Base-by-base conservation (phyloP, 2,113 vertebrate genomes). In the Hemiscyllium ocellatum region DNA sequence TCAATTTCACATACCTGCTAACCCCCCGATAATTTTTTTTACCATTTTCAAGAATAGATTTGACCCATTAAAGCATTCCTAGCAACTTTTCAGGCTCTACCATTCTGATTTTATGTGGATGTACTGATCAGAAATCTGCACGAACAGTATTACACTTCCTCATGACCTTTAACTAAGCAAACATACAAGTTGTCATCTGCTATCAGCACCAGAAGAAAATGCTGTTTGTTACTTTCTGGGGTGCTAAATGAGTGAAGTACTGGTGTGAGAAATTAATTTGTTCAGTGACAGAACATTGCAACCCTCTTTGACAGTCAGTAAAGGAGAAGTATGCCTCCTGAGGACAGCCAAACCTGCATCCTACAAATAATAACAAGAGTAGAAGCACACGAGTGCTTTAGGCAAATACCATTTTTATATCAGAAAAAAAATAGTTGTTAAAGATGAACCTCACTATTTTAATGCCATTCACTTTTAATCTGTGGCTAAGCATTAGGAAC, bases 191-290 rank as follows among this genome's bases (percentile, higher is more conserved):
- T 91, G 56, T 17, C 4, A 4, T 2, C 29, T 91, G 87, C 33
- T 15, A 61, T 91, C 7, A 29, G 15, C 56, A 61, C 52, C 56
- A 33, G 33, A 91, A 65, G 26, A 13, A 29, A 61, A 91, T n/a
- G 87, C 29, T 65, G 56, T 13, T 29, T 10, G 29, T 20, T 65
- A 90, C 13, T n/a, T 90, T 20, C 87, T 56, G 22, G 12, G 15
- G 56, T 15, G 87, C 52, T 90, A 65, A 65, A 65, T 37, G 3
- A 29, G 29, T 90, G 87, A 29, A 61, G 56, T 19, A n/a, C 52
- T 90, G 56, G 26, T n/a, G 87, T n/a, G 87, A 90, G 87, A 90
- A 90, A 10, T 90, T 65, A 90, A n/a, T 65, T 90, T 90, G 87
- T 65, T 90, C 87, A 90, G 22, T 61, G 26, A 56, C 29, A 29